Percentiles rank a stretch among this genome's conserved stretches.
These are phyloP conservation scores for Glyphotaelius pellucidus DNA, from an alignment of 2,888 invertebrate species.

Conservation along the genomic window DNA sequence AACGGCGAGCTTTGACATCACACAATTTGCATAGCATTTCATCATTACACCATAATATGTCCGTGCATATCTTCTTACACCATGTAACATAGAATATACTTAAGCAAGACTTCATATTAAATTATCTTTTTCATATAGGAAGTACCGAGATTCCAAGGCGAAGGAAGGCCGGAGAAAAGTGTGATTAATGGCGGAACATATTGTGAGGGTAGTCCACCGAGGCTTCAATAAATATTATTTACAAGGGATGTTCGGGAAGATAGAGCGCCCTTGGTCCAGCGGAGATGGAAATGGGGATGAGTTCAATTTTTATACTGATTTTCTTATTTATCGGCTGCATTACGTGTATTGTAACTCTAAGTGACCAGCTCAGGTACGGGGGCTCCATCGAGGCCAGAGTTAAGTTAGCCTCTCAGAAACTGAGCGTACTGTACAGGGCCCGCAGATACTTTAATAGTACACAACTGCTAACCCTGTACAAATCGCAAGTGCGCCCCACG, in stretches of 20 bases:
- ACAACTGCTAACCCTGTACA: no score
- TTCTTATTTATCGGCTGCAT: no score
- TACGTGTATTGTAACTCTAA: no score
- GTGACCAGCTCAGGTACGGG: no score
- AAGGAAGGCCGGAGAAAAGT: constrained; percentile 54
- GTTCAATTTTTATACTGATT: not conserved
- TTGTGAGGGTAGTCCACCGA: constrained; percentile 55
- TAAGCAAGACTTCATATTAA: not conserved
- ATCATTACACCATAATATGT: no score
- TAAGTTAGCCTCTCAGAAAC: no score
- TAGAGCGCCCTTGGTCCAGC: constrained; percentile 10
- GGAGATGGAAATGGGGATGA: not conserved
- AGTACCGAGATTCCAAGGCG: not conserved
- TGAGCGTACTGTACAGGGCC: no score
- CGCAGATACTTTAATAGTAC: no score
- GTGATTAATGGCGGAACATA: constrained; percentile 63
- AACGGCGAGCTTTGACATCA: no score
- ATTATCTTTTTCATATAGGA: constrained; percentile 24
- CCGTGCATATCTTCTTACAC: constrained; percentile 21
- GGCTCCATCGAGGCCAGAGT: no score
- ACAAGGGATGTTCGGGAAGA: constrained; percentile 48
- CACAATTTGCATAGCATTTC: no score
- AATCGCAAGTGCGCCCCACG: no score
- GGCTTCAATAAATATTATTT: constrained; percentile 62
- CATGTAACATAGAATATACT: not conserved